These are phyloP conservation scores for Scaptomyza montana DNA, from an alignment of 1,140 invertebrate genomes.

Conservation along the genomic window DNA sequence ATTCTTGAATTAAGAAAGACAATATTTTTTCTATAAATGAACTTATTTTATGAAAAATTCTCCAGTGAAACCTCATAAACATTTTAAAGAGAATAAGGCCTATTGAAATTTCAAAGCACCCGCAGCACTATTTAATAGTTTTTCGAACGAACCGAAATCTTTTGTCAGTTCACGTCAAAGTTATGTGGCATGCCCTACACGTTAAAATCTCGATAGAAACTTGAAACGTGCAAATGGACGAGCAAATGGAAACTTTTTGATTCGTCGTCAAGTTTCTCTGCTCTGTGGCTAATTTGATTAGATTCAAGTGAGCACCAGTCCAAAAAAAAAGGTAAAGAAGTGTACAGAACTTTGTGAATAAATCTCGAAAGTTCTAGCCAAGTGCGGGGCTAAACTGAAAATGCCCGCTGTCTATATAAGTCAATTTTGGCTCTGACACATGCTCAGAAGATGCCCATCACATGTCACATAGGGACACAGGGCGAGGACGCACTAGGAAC, in stretches of 20 bases:
- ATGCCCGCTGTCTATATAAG: slow-evolving; percentile 18
- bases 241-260: slow-evolving; percentile 53
- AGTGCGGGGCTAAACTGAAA: not conserved
- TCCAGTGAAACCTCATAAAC: not conserved
- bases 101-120: not conserved
- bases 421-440: slow-evolving; percentile 27
- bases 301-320: slow-evolving; percentile 31
- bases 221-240: slow-evolving; percentile 38
- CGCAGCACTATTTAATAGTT: not conserved
- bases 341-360: slow-evolving; percentile 5
- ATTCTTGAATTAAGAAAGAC: too few relatives aligned
- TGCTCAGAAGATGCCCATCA: slow-evolving; percentile 10
- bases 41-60: too few relatives aligned
- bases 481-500: not conserved
- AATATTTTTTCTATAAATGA: too few relatives aligned
- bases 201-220: slow-evolving; percentile 24
- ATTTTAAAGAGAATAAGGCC: not conserved
- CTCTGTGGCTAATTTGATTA: slow-evolving; percentile 67
- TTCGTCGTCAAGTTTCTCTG: slow-evolving; percentile 40
- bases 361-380: too few relatives aligned
- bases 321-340: not conserved
- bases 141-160: not conserved
- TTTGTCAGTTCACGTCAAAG: slow-evolving; percentile 26
- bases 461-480: slow-evolving; percentile 5
- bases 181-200: slow-evolving; percentile 33